Conservation (phyloP, 2,888 invertebrate genomes). For the Rhorus exstirpatorius region DNA sequence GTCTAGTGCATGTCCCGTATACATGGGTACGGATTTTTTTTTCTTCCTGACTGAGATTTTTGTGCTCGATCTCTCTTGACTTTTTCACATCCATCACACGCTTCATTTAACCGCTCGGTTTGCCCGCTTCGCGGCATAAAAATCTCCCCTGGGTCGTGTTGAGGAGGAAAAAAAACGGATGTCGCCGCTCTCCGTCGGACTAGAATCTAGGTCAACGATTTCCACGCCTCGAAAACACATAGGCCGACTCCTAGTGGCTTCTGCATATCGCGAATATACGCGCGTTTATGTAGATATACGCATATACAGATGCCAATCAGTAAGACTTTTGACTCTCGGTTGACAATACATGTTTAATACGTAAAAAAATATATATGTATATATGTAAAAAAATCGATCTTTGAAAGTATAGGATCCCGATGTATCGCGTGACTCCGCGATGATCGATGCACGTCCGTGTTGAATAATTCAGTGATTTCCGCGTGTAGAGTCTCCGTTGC, state of each 20-base stretch:
- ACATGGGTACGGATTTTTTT: conserved; percentile 1
- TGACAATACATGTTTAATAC: neutral
- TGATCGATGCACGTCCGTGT: conserved; percentile 79
- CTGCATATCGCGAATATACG: conserved; percentile 48
- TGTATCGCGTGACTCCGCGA: conserved; percentile 80
- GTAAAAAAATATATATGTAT: conserved; percentile 22
- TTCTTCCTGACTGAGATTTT: conserved; percentile 12
- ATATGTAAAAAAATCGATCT: conserved; percentile 7
- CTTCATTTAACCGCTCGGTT: conserved; percentile 41
- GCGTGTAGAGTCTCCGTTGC: conserved; percentile 70
- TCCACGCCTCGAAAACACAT: conserved; percentile 61
- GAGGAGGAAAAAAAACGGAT: conserved; percentile 52
- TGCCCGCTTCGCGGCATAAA: conserved; percentile 29
- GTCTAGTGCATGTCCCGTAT: neutral
- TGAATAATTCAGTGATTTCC: conserved; percentile 82
- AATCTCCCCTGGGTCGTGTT: conserved; percentile 55
- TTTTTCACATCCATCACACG: conserved; percentile 54
- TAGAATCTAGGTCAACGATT: conserved; percentile 76
- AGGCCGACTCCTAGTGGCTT: conserved; percentile 51
- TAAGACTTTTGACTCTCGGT: conserved; percentile 40
- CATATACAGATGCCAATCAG: neutral
- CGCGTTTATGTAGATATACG: neutral
- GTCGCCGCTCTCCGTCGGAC: conserved; percentile 43
- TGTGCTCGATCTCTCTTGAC: conserved; percentile 43
- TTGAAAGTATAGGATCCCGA: conserved; percentile 51